phyloP scores from a whole-genome alignment of 2,797 vertebrate species.

The Danio kyathit region DNA sequence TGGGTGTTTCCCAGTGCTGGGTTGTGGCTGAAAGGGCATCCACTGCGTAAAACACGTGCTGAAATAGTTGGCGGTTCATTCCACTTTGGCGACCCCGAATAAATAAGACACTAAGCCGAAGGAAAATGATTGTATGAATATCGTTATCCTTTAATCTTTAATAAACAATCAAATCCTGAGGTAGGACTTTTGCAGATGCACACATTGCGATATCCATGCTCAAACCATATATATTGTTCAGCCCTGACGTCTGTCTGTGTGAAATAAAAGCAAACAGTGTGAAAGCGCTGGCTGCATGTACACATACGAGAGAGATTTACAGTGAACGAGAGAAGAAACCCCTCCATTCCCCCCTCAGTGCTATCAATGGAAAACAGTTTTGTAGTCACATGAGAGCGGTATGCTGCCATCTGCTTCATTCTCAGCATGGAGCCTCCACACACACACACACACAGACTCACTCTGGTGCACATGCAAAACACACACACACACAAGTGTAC shows the following conservation, averaged over 20 bases:
- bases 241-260: slow-evolving; percentile 20
- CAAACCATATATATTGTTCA: too few species aligned
- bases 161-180: too few species aligned
- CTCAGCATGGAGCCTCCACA: slow-evolving; percentile 73
- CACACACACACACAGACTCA: slow-evolving; percentile 69
- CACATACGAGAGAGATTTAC: slow-evolving; percentile 59
- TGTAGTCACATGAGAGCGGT: slow-evolving; percentile 76
- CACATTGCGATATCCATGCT: too few species aligned
- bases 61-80: too few species aligned
- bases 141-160: too few species aligned
- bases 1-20: too few species aligned
- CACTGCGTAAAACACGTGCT: too few species aligned
- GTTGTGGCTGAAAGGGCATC: too few species aligned
- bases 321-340: slow-evolving; percentile 62
- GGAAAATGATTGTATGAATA: too few species aligned
- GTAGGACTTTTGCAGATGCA: too few species aligned
- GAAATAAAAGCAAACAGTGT: slow-evolving; percentile 35
- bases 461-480: slow-evolving; percentile 65
- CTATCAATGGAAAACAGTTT: slow-evolving; percentile 66
- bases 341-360: slow-evolving; percentile 65
- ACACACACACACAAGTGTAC: slow-evolving; percentile 65
- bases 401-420: slow-evolving; percentile 80
- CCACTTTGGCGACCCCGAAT: background rate
- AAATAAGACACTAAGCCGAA: too few species aligned
- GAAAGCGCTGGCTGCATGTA: slow-evolving; percentile 56